A percentile compares a stretch with the other conserved stretches of the same genome.
Evolutionary conservation across 2,797 vertebrate species (phyloP).

Genomic region (Enteromius treurensis): DNA sequence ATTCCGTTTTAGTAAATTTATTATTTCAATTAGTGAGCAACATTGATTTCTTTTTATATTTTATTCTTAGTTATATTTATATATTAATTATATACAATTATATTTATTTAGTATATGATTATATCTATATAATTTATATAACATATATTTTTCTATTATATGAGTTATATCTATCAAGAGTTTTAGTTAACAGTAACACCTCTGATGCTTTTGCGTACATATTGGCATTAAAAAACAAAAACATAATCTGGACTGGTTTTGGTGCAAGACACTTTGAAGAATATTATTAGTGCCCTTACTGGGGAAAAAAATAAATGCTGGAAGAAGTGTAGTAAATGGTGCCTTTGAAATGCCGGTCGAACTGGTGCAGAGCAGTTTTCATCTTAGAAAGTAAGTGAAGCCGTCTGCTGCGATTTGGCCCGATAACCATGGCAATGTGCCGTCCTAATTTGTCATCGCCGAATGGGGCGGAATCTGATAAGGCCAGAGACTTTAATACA

Average conservation of each 20-base stretch:
- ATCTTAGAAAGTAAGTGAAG: constrained; percentile 30
- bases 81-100: neutral
- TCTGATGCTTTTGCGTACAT: neutral
- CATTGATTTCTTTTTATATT: neutral
- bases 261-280: neutral
- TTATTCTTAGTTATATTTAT: neutral
- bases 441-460: constrained; percentile 48
- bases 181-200: neutral
- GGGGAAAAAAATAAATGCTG: neutral
- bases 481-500: constrained; percentile 55
- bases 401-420: constrained; percentile 35
- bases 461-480: constrained; percentile 52
- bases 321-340: neutral
- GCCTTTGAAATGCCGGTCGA: neutral
- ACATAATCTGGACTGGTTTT: neutral
- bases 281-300: neutral
- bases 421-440: constrained; percentile 24
- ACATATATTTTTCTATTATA: no score
- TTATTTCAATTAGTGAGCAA: neutral
- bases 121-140: neutral
- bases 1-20: neutral
- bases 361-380: constrained; percentile 4
- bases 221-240: neutral
- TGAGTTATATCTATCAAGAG: neutral
- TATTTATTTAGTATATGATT: no score